Conservation (phyloP, 2,888 invertebrate genomes). For the Tipula unca region DNA sequence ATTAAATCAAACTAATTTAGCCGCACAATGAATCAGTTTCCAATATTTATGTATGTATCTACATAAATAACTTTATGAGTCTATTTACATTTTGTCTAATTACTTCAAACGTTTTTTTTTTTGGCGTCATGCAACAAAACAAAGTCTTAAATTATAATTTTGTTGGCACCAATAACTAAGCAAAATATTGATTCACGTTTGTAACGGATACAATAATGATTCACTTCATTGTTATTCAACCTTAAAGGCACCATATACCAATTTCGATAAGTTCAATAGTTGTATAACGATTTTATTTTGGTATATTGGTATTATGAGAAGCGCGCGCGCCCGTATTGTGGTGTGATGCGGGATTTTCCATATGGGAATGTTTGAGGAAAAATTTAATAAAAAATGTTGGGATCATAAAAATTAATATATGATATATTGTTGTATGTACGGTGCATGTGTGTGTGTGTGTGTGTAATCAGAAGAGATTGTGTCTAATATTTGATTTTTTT, state of each 20-base stretch:
- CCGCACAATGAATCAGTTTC: not conserved
- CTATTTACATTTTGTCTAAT: slow-evolving; percentile 8
- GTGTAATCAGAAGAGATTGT: not conserved
- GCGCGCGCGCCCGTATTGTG: not conserved
- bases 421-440: not conserved
- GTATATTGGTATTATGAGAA: too few species aligned
- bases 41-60: not conserved
- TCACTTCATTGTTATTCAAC: not conserved
- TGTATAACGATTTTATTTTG: too few species aligned
- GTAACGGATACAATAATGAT: too few species aligned
- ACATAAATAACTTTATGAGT: slow-evolving; percentile 1
- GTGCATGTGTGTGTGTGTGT: not conserved
- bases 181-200: not conserved
- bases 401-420: not conserved
- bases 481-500: slow-evolving; percentile 9
- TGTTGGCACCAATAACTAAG: not conserved
- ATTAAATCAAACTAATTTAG: not conserved
- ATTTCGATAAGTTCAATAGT: too few species aligned
- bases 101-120: not conserved
- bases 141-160: not conserved
- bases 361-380: not conserved
- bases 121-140: not conserved
- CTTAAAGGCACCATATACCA: not conserved
- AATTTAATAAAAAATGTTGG: not conserved
- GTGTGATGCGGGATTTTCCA: not conserved